A percentile compares a stretch with the other conserved stretches of the same genome.
Evolutionary conservation across 2,797 vertebrate genomes (phyloP).

Genomic region (Manis pentadactyla): DNA sequence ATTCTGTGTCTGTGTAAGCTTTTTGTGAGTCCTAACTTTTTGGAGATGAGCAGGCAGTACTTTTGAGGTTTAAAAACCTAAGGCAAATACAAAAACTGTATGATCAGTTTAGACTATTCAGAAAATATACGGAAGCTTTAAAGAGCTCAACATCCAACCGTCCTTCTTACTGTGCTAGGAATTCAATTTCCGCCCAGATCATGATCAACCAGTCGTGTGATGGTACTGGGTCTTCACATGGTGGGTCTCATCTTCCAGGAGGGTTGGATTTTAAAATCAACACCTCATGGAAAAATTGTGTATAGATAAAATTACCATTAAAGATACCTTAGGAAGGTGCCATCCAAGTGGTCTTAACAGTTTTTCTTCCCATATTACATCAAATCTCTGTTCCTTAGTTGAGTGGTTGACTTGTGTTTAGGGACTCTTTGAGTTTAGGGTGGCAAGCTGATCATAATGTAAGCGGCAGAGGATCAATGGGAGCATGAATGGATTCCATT

Average conservation of each 20-base stretch:
- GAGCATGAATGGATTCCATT: background rate
- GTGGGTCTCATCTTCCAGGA: background rate
- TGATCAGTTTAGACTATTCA: background rate
- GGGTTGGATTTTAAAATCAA: slow-evolving; percentile 22
- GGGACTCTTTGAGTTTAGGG: background rate
- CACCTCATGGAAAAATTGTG: background rate
- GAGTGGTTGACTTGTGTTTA: background rate
- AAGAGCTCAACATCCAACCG: background rate
- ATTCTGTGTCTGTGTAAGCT: background rate
- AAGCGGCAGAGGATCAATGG: background rate
- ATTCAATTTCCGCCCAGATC: background rate
- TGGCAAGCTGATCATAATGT: background rate
- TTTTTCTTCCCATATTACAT: background rate
- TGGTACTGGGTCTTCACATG: background rate
- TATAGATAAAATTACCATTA: slow-evolving; percentile 35
- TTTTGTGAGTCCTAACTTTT: slow-evolving; percentile 4
- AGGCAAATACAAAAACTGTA: background rate
- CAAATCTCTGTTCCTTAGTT: background rate
- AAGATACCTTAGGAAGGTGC: background rate
- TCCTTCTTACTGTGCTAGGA: background rate
- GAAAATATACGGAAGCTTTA: background rate
- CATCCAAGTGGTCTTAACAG: background rate
- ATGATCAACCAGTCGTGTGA: background rate
- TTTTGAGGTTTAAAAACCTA: background rate
- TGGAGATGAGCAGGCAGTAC: background rate